Evolutionary conservation across 1,140 invertebrate species (phyloP), one percentile per base, ranked within the genome.

Genomic region (Forficula auricularia): DNA sequence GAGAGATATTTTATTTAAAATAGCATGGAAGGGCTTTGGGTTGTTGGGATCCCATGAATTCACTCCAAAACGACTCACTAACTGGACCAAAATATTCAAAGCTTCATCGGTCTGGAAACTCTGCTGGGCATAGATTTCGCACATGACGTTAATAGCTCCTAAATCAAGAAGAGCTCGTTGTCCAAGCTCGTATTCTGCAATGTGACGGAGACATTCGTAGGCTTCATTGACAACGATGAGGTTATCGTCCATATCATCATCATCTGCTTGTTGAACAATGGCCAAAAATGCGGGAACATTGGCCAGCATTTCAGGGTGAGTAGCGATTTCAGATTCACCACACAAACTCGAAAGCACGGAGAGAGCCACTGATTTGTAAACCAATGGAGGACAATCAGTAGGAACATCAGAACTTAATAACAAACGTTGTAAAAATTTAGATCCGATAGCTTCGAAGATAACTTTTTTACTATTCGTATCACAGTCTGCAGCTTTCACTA

Each of bases 331-430:
- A 45, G 77, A 66, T 51, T 86, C 83, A 35, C 66, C 65, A 51
- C 82, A 87, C 61, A 92, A 87, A 31, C 74, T 74, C 0, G 82
- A 82, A 8, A 91, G 62, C 35, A 91, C 74, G 2, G 82, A 85
- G 6, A 91, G 59, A 0, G 84, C 85, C 13, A 92, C 76, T 2
- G 85, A 89, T 64, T 89, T 88, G 59, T 88, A 91, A 18, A 91
- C 77, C 35, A 79, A 68, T 0, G 82, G 76, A 3, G 85, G 84
- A 52, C 84, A 88, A 51, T 86, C 85, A 41, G 78, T 75, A 42
- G 82, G 77, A 16, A 80, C 72, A 48, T 78, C 73, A 48, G 72
- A 68, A 19, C 72, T 74, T 2, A 73, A 71, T n/a, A 92, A 59
- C 34, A 91, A 59, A 45, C 82, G 77, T 52, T 76, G 75, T 10